Conservation (phyloP, 1,140 invertebrate species). For the Tetramorium alpestre region DNA sequence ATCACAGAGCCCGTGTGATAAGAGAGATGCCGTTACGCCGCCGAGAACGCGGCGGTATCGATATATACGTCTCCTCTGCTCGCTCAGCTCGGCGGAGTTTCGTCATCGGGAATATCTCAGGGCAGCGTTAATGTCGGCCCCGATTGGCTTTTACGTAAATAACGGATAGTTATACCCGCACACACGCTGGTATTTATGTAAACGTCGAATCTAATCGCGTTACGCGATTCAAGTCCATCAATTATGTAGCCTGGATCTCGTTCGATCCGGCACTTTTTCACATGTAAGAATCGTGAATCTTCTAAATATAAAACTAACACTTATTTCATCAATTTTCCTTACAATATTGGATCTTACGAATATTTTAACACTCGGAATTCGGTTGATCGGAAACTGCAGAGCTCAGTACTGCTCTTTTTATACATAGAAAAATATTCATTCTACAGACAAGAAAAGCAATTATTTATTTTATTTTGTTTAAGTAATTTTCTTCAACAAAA, state of each 20-base stretch:
- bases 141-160: conserved; percentile 16
- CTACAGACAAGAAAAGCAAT: too few species aligned
- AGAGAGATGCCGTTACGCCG: conserved; percentile 48
- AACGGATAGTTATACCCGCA: background rate
- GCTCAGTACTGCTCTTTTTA: too few species aligned
- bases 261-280: background rate
- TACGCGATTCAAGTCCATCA: conserved; percentile 1
- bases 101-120: conserved; percentile 42
- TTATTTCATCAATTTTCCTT: too few species aligned
- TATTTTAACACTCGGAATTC: too few species aligned
- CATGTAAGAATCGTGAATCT: too few species aligned
- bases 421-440: too few species aligned
- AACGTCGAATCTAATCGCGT: conserved; percentile 32
- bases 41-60: background rate
- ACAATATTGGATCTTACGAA: too few species aligned
- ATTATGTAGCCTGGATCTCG: background rate
- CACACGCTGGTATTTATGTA: background rate
- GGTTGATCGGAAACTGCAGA: too few species aligned
- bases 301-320: too few species aligned
- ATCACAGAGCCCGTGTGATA: conserved; percentile 34
- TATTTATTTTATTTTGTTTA: too few species aligned
- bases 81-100: background rate
- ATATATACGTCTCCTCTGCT: background rate
- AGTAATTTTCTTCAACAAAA: too few species aligned
- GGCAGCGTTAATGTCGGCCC: background rate